phyloP scores from a whole-genome alignment of 2,888 invertebrate genomes.

The Xestia rhomboidea region DNA sequence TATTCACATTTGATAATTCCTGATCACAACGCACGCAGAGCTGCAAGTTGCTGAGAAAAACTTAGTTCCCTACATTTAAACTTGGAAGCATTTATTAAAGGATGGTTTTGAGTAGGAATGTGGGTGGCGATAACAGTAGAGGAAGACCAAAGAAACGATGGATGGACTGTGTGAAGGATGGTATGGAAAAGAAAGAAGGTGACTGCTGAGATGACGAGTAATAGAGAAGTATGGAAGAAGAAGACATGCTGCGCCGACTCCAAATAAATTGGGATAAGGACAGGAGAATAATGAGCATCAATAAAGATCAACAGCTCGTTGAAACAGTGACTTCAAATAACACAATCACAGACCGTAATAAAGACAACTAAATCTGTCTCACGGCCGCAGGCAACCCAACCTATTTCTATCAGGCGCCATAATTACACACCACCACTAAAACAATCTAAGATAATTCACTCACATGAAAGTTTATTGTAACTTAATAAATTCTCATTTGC shows the following conservation, averaged over 20 bases:
- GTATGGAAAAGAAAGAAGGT: too few relatives aligned
- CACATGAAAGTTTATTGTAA: slow-evolving; percentile 64
- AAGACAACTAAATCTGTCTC: slow-evolving; percentile 10
- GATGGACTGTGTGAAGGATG: too few relatives aligned
- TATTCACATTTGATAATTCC: background rate
- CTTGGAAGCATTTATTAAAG: too few relatives aligned
- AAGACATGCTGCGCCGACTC: too few relatives aligned
- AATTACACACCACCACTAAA: slow-evolving; percentile 58
- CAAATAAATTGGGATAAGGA: too few relatives aligned
- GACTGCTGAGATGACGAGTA: too few relatives aligned
- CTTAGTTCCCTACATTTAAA: background rate
- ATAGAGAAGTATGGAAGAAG: too few relatives aligned
- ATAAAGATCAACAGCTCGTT: background rate
- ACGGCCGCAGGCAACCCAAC: slow-evolving; percentile 26
- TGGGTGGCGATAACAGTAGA: too few relatives aligned
- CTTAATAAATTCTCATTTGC: slow-evolving; percentile 66
- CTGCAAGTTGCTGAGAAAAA: background rate
- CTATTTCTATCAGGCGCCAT: slow-evolving; percentile 42
- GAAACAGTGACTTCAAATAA: slow-evolving; percentile 1
- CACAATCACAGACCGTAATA: slow-evolving; percentile 13
- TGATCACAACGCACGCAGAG: background rate
- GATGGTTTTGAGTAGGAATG: too few relatives aligned
- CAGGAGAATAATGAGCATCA: background rate
- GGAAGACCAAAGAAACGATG: too few relatives aligned
- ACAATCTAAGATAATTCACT: slow-evolving; percentile 57